A percentile compares a stretch with the other conserved stretches of the same genome.
These are phyloP conservation scores for Morelia viridis DNA, from an alignment of 2,797 vertebrate species.

Conservation along the genomic window DNA sequence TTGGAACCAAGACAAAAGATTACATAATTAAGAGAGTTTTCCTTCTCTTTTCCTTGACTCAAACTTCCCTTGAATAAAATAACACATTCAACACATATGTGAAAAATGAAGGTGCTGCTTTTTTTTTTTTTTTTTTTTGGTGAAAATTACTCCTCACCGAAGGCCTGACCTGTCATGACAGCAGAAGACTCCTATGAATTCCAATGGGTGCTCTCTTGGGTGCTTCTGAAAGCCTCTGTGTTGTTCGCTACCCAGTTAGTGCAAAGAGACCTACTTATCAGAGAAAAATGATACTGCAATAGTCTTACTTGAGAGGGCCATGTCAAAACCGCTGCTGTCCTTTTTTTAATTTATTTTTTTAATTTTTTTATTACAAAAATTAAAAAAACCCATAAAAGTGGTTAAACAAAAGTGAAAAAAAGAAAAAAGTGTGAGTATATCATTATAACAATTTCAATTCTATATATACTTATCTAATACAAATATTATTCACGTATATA, in stretches of 20 bases:
- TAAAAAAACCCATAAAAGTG: no score
- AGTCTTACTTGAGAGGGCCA: neutral
- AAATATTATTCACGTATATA: no score
- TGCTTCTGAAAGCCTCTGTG: neutral
- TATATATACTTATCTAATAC: no score
- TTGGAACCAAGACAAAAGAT: constrained; percentile 40
- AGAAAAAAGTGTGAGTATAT: no score
- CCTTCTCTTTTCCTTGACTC: constrained; percentile 44
- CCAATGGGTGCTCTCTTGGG: constrained; percentile 4
- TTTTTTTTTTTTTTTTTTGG: neutral
- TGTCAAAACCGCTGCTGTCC: neutral
- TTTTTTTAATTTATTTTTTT: no score
- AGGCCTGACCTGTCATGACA: constrained; percentile 6
- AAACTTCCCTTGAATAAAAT: constrained; percentile 44
- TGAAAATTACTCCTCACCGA: neutral
- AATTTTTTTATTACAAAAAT: no score
- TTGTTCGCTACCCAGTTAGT: neutral
- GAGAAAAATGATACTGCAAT: neutral
- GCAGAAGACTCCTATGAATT: constrained; percentile 8
- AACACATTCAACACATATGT: constrained; percentile 16
- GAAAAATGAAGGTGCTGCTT: neutral
- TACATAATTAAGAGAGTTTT: constrained; percentile 49
- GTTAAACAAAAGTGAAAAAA: no score
- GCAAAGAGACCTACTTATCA: neutral
- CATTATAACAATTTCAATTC: no score